phyloP scores from a whole-genome alignment of 2,113 vertebrate genomes.

The Raphicerus campestris region DNA sequence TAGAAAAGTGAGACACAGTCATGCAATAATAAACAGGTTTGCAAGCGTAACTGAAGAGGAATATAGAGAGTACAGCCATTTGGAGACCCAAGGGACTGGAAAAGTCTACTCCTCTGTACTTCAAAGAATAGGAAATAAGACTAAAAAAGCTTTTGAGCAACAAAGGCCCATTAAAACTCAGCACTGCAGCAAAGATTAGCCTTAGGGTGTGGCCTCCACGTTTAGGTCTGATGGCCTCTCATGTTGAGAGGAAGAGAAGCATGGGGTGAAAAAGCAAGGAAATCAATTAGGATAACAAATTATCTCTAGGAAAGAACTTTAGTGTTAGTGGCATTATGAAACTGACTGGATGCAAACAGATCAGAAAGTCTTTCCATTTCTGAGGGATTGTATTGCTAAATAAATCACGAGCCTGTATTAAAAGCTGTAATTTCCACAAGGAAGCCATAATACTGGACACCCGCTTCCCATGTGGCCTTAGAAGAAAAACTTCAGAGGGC shows the following conservation, averaged over 20 bases:
- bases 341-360: neutral
- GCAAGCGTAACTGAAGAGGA: neutral
- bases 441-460: neutral
- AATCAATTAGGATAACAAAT: neutral
- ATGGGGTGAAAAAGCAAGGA: neutral
- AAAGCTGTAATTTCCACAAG: neutral
- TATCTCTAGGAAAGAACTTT: neutral
- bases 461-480: neutral
- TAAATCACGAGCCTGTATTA: neutral
- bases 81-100: neutral
- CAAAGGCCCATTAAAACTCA: conserved; percentile 25
- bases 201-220: conserved; percentile 3
- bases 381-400: neutral
- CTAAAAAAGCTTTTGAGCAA: conserved; percentile 28
- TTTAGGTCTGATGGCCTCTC: neutral
- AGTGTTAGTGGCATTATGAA: neutral
- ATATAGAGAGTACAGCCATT: neutral
- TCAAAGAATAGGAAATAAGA: conserved; percentile 39
- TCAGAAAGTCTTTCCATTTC: neutral
- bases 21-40: conserved; percentile 21
- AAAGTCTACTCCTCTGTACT: neutral
- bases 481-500: neutral
- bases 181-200: neutral
- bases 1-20: neutral
- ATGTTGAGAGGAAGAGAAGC: neutral